Evolutionary conservation across 2,113 vertebrate species (phyloP).

Genomic region (Apus apus): DNA sequence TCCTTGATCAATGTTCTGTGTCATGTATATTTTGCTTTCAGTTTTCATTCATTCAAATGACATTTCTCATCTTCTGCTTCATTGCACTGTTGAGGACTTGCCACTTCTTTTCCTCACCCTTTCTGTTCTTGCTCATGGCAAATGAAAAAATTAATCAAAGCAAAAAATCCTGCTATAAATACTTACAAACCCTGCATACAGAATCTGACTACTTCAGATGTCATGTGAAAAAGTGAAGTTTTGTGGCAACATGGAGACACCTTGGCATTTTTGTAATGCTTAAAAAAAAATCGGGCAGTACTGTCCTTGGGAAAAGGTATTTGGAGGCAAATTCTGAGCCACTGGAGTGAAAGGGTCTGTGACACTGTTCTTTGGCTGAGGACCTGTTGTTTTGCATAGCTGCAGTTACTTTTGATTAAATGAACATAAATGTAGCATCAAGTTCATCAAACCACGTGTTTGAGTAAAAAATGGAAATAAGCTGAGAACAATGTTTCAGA

Average conservation of each 20-base stretch:
- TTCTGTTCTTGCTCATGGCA: not conserved
- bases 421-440: not conserved
- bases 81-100: not conserved
- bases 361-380: not conserved
- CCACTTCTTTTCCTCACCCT: not conserved
- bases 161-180: not conserved
- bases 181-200: not conserved
- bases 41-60: constrained; percentile 33
- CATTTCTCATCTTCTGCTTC: constrained; percentile 36
- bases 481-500: not conserved
- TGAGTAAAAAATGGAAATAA: not conserved
- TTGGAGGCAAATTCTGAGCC: not conserved
- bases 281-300: not conserved
- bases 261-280: not conserved
- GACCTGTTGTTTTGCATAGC: not conserved
- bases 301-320: not conserved
- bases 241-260: not conserved
- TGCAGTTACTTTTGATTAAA: not conserved
- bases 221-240: not conserved
- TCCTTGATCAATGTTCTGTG: not conserved
- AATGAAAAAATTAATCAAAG: not conserved
- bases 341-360: not conserved
- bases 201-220: not conserved
- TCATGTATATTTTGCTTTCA: not conserved
- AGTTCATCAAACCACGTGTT: not conserved